phyloP scores from a whole-genome alignment of 2,113 vertebrate genomes.

The Calidris pugnax region DNA sequence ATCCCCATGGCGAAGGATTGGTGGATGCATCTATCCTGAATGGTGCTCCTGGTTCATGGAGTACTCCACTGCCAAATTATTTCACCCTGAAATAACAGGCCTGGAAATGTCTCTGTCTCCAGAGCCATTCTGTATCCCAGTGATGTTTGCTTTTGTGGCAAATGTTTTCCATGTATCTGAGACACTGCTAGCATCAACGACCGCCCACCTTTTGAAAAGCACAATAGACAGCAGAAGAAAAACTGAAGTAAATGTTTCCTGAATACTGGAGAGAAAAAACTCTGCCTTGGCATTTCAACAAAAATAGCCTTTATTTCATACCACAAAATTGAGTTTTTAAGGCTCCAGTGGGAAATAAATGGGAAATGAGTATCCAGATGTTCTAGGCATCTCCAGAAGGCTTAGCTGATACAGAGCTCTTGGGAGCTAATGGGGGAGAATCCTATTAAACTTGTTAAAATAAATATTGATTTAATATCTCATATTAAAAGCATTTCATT shows the following conservation, averaged over 20 bases:
- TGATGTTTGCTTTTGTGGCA: not conserved
- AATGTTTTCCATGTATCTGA: not conserved
- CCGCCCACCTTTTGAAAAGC: not conserved
- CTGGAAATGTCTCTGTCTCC: not conserved
- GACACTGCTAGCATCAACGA: not conserved
- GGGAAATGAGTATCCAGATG: not conserved
- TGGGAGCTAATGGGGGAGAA: not conserved
- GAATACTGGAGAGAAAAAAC: not conserved
- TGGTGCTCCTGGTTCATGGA: not conserved
- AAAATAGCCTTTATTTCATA: not conserved
- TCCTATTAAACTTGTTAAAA: constrained; percentile 6
- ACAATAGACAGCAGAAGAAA: not conserved
- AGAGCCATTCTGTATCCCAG: not conserved
- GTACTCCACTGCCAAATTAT: not conserved
- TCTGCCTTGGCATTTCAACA: not conserved
- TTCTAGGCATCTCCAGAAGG: not conserved
- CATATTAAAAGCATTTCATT: not conserved
- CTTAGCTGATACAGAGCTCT: rapidly evolving
- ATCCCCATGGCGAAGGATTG: not conserved
- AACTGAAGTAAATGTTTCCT: not conserved
- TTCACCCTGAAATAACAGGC: not conserved
- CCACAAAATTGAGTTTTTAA: not conserved
- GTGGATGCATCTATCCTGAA: not conserved
- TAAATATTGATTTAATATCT: not conserved
- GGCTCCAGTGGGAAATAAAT: constrained; percentile 1